phyloP scores from a whole-genome alignment of 2,797 vertebrate genomes.

The Mergus octosetaceus region DNA sequence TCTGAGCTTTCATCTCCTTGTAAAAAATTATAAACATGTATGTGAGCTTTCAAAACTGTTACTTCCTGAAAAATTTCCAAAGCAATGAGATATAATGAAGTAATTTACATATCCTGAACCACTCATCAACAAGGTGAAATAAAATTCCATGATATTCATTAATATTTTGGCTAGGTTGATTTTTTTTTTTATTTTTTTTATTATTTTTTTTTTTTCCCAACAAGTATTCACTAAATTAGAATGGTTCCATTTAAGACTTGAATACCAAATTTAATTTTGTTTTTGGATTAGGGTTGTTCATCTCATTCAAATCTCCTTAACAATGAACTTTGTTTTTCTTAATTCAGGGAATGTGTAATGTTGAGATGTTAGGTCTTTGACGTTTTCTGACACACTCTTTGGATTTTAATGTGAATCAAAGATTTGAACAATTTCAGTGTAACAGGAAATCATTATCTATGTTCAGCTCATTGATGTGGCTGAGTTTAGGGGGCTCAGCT shows the following conservation, averaged over 20 bases:
- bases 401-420: not conserved
- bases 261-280: constrained; percentile 43
- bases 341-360: not conserved
- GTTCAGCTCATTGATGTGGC: not conserved
- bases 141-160: constrained; percentile 8
- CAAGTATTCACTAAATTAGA: not conserved
- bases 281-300: not conserved
- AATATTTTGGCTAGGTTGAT: not conserved
- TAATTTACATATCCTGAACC: not conserved
- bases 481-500: not conserved
- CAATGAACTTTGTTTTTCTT: not conserved
- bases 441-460: not conserved
- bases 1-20: not conserved
- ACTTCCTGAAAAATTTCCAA: not conserved
- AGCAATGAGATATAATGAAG: not conserved
- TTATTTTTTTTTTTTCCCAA: not conserved
- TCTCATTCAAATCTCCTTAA: not conserved
- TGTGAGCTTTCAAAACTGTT: not conserved
- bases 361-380: not conserved
- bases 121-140: not conserved
- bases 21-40: not conserved
- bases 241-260: not conserved
- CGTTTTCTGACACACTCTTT: not conserved
- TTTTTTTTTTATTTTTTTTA: not conserved
- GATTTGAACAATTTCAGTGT: not conserved